Evolutionary conservation across 2,113 vertebrate species (phyloP).

Genomic region (Alaudala cheleensis): DNA sequence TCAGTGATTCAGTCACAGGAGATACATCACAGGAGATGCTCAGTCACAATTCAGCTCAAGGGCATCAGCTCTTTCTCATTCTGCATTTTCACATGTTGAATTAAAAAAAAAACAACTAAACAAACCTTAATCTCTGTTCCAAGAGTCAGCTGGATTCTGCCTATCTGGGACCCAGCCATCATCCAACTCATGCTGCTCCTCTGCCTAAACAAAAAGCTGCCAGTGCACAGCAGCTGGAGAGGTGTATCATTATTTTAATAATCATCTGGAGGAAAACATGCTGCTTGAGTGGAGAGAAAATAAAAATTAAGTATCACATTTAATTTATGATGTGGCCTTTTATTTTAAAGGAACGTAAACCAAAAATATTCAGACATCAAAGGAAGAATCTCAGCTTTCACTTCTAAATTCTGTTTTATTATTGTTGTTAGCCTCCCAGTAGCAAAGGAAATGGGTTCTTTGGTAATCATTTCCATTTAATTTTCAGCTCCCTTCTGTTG

Average conservation of each 20-base stretch:
- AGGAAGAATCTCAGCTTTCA: constrained; percentile 8
- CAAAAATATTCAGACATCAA: constrained; percentile 24
- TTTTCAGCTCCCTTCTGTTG: constrained; percentile 53
- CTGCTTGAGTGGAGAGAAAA: constrained; percentile 5
- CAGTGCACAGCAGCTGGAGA: background rate
- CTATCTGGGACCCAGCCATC: background rate
- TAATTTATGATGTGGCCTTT: constrained; percentile 21
- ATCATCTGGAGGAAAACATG: constrained; percentile 8
- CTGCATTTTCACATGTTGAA: background rate
- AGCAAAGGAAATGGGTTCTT: constrained; percentile 56
- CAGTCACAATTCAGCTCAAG: background rate
- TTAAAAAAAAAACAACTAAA: background rate
- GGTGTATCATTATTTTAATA: background rate
- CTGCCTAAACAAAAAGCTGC: background rate
- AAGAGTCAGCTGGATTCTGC: background rate
- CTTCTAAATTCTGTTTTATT: constrained; percentile 12
- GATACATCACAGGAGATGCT: background rate
- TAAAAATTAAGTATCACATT: constrained; percentile 44
- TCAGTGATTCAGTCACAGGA: background rate
- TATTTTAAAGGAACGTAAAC: constrained; percentile 19
- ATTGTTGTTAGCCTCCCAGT: constrained; percentile 41
- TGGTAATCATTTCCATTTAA: constrained; percentile 50
- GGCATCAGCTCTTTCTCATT: background rate
- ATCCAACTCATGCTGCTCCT: background rate
- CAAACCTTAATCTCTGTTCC: background rate